Conservation (phyloP, 2,888 invertebrate genomes). For the Chrysolina americana region DNA sequence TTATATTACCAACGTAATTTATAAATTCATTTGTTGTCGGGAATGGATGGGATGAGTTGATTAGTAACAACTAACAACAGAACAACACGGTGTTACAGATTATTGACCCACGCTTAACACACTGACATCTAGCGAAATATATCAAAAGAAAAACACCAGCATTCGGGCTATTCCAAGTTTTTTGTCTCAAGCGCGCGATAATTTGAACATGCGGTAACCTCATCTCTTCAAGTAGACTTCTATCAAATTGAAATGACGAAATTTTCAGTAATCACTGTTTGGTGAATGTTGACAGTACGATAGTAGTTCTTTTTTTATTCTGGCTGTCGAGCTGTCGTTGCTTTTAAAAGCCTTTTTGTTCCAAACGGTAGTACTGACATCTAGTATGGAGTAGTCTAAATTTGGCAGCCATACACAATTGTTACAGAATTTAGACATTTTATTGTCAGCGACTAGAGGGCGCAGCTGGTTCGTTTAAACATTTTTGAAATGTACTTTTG, state of each 20-base stretch:
- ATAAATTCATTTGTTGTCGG: slow-evolving; percentile 26
- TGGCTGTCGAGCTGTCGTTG: too few relatives aligned
- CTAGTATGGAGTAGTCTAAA: neutral
- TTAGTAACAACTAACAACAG: too few relatives aligned
- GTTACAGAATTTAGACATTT: too few relatives aligned
- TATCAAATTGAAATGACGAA: too few relatives aligned
- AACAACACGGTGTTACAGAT: slow-evolving; percentile 3
- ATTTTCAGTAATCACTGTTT: too few relatives aligned
- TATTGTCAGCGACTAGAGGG: neutral
- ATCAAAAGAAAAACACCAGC: neutral
- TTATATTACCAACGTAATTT: slow-evolving; percentile 10
- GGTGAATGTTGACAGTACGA: too few relatives aligned
- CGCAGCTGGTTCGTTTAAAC: neutral
- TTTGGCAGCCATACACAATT: too few relatives aligned
- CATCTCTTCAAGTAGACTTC: too few relatives aligned
- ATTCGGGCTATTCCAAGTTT: neutral
- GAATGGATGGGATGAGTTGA: slow-evolving; percentile 18
- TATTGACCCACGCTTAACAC: slow-evolving; percentile 32
- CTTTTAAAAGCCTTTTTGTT: neutral
- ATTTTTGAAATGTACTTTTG: too few relatives aligned
- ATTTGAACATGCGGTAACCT: too few relatives aligned
- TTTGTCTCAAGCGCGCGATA: neutral
- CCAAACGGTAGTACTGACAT: neutral
- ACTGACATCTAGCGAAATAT: slow-evolving; percentile 8
- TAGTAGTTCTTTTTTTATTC: too few relatives aligned